Evolutionary conservation across 35 echinoderm and acorn worm species (phyloP).

Genomic region (Heliocidaris tuberculata): DNA sequence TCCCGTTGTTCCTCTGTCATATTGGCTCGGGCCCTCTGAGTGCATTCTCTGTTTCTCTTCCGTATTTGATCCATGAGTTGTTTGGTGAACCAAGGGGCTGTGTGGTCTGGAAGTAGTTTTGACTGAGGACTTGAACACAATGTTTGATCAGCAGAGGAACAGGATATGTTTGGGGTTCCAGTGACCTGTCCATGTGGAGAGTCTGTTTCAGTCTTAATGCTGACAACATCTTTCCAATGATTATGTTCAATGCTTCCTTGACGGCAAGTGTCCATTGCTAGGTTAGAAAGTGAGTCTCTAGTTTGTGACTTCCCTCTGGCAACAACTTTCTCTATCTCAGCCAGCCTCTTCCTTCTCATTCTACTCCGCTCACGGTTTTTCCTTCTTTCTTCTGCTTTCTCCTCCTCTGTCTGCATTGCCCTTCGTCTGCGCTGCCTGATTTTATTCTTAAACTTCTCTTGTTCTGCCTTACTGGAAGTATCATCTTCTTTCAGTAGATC

Average conservation of each 20-base stretch:
- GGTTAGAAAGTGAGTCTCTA: no score
- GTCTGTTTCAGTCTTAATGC: not conserved
- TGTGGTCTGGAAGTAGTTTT: not conserved
- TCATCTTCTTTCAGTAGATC: not conserved
- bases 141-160: not conserved
- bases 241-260: not conserved
- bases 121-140: not conserved
- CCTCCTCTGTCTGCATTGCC: constrained; percentile 32
- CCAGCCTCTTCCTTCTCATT: constrained; percentile 30
- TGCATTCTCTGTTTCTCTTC: constrained; percentile 16
- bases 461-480: not conserved
- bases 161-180: not conserved
- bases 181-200: not conserved
- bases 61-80: not conserved
- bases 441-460: constrained; percentile 4
- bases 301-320: not conserved
- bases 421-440: not conserved
- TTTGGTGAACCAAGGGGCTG: constrained; percentile 16
- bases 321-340: constrained; percentile 1
- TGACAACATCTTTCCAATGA: not conserved
- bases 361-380: constrained; percentile 39
- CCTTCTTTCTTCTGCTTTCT: constrained; percentile 31
- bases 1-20: constrained; percentile 33
- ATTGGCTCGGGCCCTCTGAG: not conserved
- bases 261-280: not conserved